Evolutionary conservation across 2,113 vertebrate species (phyloP), one percentile per base, ranked within the genome.

Genomic region (Tenrec ecaudatus): DNA sequence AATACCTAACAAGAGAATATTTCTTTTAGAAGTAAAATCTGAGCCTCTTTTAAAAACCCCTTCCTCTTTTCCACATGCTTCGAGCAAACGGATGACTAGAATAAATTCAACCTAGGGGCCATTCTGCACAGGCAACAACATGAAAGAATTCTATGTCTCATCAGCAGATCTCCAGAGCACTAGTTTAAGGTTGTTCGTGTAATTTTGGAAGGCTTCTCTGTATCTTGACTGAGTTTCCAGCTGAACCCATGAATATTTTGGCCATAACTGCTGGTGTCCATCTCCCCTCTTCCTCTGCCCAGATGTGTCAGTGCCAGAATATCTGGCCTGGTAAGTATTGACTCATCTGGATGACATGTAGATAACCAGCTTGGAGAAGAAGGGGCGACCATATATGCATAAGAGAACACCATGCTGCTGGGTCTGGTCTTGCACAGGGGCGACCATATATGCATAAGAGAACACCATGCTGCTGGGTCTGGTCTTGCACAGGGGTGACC

Each of bases 51-150:
- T 75, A 73, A 58, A 94, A 95, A 92, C 31, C 43, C 90, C 86
- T 77, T 53, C 14, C 80, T 66, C 31, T 68, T 95, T 96, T 95
- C 75, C 95, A 89, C 96, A 95, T 95, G 82, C 93, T 96, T 95
- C 86, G 76, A 95, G n/a, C 91, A 91, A 94, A 96, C 0, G 58
- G 89, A 76, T 84, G 62, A 90, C 81, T 94, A 88, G 92, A 95
- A 95, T 90, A 96, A 90, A 95, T 96, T 94, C 93, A 95, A 92
- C 76, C 76, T 91, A 94, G 84, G 75, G 94, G 40, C 79, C 81
- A 79, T 92, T 92, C 43, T 92, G 79, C 75, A 93, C 95, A 95
- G 60, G 60, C 77, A 94, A 71, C n/a, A 87, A 66, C 95, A 64
- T 43, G 38, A 92, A 95, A 82, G 75, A 66, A 89, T 94, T 95